phyloP scores from a whole-genome alignment of 2,888 invertebrate species.

The Suillia variegata region DNA sequence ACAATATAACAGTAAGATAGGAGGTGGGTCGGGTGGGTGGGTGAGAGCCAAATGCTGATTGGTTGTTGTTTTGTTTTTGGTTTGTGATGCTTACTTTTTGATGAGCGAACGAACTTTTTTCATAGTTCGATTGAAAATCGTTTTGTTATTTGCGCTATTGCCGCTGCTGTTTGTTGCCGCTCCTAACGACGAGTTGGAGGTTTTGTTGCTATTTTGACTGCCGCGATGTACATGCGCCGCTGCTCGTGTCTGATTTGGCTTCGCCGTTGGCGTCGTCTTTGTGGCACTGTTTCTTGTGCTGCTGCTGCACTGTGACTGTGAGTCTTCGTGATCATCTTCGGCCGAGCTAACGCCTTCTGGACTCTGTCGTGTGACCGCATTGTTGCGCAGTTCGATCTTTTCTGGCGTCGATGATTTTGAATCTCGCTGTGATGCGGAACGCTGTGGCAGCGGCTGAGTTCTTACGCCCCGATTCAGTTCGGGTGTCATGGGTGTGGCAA shows the following conservation, averaged over 20 bases:
- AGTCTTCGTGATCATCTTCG: constrained; percentile 57
- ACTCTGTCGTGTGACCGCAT: constrained; percentile 49
- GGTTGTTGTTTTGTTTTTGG: constrained; percentile 21
- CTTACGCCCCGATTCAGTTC: constrained; percentile 26
- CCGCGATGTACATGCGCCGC: constrained; percentile 51
- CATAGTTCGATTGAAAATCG: constrained; percentile 84
- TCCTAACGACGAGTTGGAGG: constrained; percentile 45
- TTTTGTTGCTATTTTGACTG: constrained; percentile 43
- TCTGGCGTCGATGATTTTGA: constrained; percentile 56
- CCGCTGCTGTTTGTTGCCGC: constrained; percentile 65
- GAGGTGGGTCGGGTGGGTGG: constrained; percentile 10
- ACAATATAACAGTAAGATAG: no score
- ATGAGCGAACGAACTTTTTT: constrained; percentile 82
- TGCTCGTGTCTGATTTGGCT: constrained; percentile 42
- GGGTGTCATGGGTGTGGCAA: constrained; percentile 50
- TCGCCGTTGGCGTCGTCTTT: constrained; percentile 20
- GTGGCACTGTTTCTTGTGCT: neutral
- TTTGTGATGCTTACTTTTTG: constrained; percentile 61
- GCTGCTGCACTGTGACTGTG: constrained; percentile 39
- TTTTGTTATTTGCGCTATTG: constrained; percentile 64
- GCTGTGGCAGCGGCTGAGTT: constrained; percentile 33
- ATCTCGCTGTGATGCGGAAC: constrained; percentile 35
- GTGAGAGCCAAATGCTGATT: constrained; percentile 20
- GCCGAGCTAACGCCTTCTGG: constrained; percentile 60
- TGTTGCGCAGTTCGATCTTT: constrained; percentile 28